These are phyloP conservation scores for Pentalonia nigronervosa DNA, from an alignment of 1,140 invertebrate genomes.

Conservation along the genomic window DNA sequence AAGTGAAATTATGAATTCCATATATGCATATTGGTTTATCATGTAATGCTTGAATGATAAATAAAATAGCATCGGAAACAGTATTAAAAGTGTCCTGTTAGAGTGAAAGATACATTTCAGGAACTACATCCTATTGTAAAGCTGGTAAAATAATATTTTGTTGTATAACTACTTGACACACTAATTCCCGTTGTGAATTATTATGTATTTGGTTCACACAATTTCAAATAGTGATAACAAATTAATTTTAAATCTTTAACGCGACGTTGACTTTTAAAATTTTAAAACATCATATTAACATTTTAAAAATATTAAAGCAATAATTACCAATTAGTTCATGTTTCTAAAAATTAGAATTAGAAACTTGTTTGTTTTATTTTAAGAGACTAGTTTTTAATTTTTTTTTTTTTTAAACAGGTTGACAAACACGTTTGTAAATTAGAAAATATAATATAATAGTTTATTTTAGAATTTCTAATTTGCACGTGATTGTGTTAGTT, in stretches of 20 bases:
- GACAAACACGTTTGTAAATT: background rate
- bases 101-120: background rate
- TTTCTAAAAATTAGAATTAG: no score
- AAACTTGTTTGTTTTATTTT: no score
- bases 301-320: background rate
- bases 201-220: background rate
- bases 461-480: background rate
- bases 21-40: slow-evolving; percentile 14
- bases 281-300: background rate
- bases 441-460: background rate
- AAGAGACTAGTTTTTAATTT: background rate
- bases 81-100: background rate
- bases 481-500: background rate
- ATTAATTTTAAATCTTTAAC: background rate
- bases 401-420: background rate
- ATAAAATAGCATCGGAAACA: background rate
- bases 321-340: background rate
- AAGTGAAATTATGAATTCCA: background rate
- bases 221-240: background rate
- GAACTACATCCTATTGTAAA: background rate
- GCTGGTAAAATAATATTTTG: background rate
- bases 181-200: background rate
- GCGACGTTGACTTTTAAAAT: background rate
- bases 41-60: background rate
- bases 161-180: no score